phyloP scores from a whole-genome alignment of 2,113 vertebrate genomes.

The Hippocampus barbouri region DNA sequence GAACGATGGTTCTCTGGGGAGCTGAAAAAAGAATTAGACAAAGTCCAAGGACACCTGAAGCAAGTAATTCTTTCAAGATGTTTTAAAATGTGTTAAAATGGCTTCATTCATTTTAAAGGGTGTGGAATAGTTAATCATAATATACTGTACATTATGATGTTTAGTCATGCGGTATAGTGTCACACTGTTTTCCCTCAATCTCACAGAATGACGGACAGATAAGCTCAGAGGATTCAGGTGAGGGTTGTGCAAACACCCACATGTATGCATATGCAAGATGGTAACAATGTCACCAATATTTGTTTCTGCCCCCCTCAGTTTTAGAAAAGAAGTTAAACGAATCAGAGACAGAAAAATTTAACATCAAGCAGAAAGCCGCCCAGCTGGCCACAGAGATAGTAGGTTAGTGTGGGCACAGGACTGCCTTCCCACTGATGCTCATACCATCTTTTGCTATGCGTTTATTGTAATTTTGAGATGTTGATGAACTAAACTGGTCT shows the following conservation, averaged over 20 bases:
- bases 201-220: conserved; percentile 79
- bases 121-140: not conserved
- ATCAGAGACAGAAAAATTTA: conserved; percentile 92
- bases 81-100: conserved; percentile 51
- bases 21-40: conserved; percentile 97
- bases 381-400: conserved; percentile 95
- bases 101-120: not conserved
- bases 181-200: conserved; percentile 55
- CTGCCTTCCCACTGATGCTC: not conserved
- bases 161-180: conserved; percentile 29
- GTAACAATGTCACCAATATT: conserved; percentile 24
- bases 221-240: conserved; percentile 80
- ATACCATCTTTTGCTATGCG: not conserved
- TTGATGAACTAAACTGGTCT: not conserved
- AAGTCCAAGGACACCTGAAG: conserved; percentile 93
- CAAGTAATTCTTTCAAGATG: conserved; percentile 94
- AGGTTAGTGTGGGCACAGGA: conserved; percentile 73
- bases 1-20: conserved; percentile 98
- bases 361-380: conserved; percentile 97
- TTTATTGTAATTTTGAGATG: not conserved
- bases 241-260: conserved; percentile 4
- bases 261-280: not conserved
- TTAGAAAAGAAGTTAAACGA: conserved; percentile 89
- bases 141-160: conserved; percentile 1
- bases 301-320: conserved; percentile 59